Conservation (phyloP, 2,113 vertebrate genomes). For the Tragelaphus strepsiceros region DNA sequence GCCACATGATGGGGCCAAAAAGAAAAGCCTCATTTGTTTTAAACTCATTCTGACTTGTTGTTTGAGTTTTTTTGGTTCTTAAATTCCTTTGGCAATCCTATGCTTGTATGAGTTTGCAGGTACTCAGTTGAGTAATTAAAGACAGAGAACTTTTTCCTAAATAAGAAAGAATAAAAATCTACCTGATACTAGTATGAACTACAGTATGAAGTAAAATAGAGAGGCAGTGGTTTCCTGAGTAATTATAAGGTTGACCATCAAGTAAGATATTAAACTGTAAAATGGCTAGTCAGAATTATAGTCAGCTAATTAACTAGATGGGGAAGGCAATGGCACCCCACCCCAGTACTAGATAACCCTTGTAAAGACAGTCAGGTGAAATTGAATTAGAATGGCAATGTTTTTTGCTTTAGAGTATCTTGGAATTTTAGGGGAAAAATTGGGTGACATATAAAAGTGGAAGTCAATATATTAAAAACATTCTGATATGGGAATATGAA, state of each 20-base stretch:
- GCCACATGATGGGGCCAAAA: fast-evolving
- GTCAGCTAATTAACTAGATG: background rate
- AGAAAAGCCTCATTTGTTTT: background rate
- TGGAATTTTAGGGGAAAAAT: background rate
- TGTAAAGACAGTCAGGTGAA: background rate
- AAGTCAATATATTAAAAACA: background rate
- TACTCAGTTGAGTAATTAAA: background rate
- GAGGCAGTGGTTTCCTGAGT: background rate
- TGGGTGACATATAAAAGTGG: background rate
- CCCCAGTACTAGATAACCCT: background rate
- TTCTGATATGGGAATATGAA: background rate
- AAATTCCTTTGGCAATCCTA: background rate
- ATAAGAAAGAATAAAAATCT: background rate
- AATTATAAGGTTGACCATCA: background rate
- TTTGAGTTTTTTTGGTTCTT: background rate
- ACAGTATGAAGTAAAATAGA: background rate
- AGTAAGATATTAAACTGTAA: background rate
- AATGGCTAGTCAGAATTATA: background rate
- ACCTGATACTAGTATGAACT: background rate
- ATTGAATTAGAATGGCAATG: background rate
- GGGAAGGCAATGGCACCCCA: no score
- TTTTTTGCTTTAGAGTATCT: background rate
- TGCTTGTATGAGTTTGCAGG: background rate
- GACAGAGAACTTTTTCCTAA: background rate
- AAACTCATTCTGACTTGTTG: background rate